phyloP scores from a whole-genome alignment of 1,140 invertebrate species.

The Drosophila seguyi region DNA sequence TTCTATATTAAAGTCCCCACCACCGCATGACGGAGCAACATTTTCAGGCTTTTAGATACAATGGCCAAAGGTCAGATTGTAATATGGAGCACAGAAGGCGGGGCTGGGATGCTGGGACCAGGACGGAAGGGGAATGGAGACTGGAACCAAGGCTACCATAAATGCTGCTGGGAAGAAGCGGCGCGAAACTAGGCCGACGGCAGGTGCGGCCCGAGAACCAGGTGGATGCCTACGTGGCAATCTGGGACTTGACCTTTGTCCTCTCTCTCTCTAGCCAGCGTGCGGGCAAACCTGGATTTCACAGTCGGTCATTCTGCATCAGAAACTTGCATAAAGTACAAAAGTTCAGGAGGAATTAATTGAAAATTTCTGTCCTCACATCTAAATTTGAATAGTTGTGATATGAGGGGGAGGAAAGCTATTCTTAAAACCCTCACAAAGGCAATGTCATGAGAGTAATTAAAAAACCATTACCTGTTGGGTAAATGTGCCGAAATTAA shows the following conservation, averaged over 20 bases:
- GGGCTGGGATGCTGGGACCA: not conserved
- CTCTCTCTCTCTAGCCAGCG: constrained; percentile 5
- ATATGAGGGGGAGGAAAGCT: not conserved
- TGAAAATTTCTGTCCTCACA: constrained; percentile 20
- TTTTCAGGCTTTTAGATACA: constrained; percentile 60
- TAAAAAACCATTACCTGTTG: not conserved
- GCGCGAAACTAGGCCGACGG: constrained; percentile 53
- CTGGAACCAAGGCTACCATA: constrained; percentile 4
- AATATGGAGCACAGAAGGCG: constrained; percentile 34
- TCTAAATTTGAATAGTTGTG: not conserved
- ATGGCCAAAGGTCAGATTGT: constrained; percentile 58
- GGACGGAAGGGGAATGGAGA: not conserved
- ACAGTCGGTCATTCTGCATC: constrained; percentile 10
- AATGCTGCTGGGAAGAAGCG: constrained; percentile 35
- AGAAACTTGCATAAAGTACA: constrained; percentile 20
- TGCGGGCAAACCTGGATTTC: constrained; percentile 21
- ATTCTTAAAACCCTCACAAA: not conserved
- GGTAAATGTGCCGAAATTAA: too few species aligned
- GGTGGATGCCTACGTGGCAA: constrained; percentile 39
- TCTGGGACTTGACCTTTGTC: constrained; percentile 60
- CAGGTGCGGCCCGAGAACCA: constrained; percentile 32
- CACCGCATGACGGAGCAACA: constrained; percentile 48
- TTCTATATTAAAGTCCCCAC: constrained; percentile 50
- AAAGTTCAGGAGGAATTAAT: constrained; percentile 17
- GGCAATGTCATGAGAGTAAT: not conserved